Base-by-base conservation (phyloP, 30 jellyfish, hydroid and myxozoan genomes). In the Hydra vulgaris region DNA sequence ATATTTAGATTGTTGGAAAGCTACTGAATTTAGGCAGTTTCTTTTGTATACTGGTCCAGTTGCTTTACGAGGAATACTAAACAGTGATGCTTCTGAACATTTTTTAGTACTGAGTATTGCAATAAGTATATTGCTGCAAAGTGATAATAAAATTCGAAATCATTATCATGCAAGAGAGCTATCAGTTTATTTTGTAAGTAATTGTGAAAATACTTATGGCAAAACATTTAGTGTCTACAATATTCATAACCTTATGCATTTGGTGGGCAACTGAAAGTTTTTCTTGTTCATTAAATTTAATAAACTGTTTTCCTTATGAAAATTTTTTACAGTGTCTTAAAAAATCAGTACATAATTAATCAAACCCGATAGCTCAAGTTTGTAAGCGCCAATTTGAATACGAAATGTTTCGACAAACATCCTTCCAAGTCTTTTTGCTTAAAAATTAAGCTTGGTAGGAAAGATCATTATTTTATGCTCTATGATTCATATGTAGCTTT, bases 311-410 rank as follows among this genome's bases (percentile, higher is more conserved):
- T 56, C 71, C 71, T 15, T 56, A 15, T 17, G 71, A n/a, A 56
- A 56, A 56, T 56, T n/a, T 56, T n/a, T n/a, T 56, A n/a, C 71
- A 56, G n/a, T 15, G 71, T 15, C n/a, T 56, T 17, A 56, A 56
- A n/a, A 56, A 56, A 56, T 56, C 71, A 15, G 71, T 56, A 15
- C 71, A n/a, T n/a, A 15, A 17, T 56, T 17, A 17, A 56, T 56
- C 71, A 56, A 56, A 56, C 71, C 71, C 17, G n/a, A 56, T 56
- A 56, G 71, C 71, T 15, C 71, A 56, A 56, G 71, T 56, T 56
- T 56, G 71, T n/a, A 56, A 56, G n/a, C 17, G 71, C 18, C 71
- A 56, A n/a, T 56, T 56, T 56, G 71, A 56, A 56, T 56, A 56
- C n/a, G 71, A 56, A 56, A 56, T 56, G 71, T 56, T 56, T 56